These are phyloP conservation scores for Stichodactyla mertensii DNA, from an alignment of 64 coral and sea anemone species.

Conservation along the genomic window DNA sequence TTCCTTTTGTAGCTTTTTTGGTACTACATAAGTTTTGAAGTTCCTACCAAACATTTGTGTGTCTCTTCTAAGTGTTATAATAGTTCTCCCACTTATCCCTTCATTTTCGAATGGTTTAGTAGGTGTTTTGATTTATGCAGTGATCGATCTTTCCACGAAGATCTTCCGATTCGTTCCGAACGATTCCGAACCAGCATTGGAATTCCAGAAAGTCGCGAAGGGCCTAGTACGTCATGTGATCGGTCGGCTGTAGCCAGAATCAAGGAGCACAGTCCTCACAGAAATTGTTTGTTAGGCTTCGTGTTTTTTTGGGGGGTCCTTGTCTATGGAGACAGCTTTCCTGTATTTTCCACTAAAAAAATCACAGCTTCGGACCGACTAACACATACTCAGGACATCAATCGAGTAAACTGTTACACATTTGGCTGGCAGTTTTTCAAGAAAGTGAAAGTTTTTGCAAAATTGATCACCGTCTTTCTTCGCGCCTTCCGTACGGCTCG, in stretches of 20 bases:
- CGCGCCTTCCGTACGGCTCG: conserved; percentile 20
- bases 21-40: too few species aligned
- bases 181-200: neutral
- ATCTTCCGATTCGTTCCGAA: conserved; percentile 4
- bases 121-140: too few species aligned
- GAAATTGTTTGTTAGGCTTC: conserved; percentile 23
- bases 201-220: conserved; percentile 22
- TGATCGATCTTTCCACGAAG: neutral
- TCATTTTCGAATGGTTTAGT: neutral
- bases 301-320: conserved; percentile 4
- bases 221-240: conserved; percentile 28
- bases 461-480: conserved; percentile 2
- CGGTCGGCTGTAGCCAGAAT: conserved; percentile 15
- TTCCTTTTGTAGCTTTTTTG: too few species aligned
- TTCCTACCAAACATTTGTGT: too few species aligned
- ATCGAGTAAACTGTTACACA: neutral
- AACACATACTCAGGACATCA: neutral
- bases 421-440: neutral
- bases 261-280: conserved; percentile 22
- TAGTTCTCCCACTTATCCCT: neutral
- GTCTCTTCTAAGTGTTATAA: too few species aligned
- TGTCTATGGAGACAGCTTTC: conserved; percentile 23
- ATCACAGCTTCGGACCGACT: neutral
- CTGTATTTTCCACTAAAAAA: neutral
- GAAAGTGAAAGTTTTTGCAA: conserved; percentile 17